Conservation (phyloP, 1,140 invertebrate genomes). For the Ceratoteleas bidentatus region DNA sequence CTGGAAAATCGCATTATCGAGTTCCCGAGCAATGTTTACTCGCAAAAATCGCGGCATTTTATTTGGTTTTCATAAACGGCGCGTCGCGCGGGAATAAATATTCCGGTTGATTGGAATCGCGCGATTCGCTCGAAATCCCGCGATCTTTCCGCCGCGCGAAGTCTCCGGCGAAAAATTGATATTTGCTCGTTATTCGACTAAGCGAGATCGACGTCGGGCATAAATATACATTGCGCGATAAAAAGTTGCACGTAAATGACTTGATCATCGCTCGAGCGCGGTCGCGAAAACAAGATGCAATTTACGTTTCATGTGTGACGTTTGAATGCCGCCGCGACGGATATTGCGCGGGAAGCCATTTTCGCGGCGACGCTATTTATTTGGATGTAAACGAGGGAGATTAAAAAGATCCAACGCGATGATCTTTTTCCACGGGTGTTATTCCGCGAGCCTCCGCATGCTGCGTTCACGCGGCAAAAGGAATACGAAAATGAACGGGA, state of each 20-base stretch:
- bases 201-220: slow-evolving; percentile 6
- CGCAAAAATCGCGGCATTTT: too few relatives aligned
- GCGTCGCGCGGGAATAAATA: too few relatives aligned
- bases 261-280: slow-evolving; percentile 29
- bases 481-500: too few relatives aligned
- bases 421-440: slow-evolving; percentile 23
- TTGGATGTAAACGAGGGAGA: slow-evolving; percentile 46
- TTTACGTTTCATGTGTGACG: slow-evolving; percentile 39
- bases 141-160: too few relatives aligned
- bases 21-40: too few relatives aligned
- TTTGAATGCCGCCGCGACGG: slow-evolving; percentile 28
- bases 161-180: not conserved
- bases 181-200: not conserved
- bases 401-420: slow-evolving; percentile 36
- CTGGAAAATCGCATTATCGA: too few relatives aligned
- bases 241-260: slow-evolving; percentile 33
- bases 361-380: slow-evolving; percentile 36
- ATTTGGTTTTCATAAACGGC: too few relatives aligned
- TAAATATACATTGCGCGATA: slow-evolving; percentile 37
- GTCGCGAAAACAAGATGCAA: slow-evolving; percentile 46
- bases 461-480: too few relatives aligned
- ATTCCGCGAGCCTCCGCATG: too few relatives aligned
- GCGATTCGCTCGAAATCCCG: too few relatives aligned
- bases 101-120: too few relatives aligned
- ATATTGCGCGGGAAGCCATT: slow-evolving; percentile 46